phyloP scores from a whole-genome alignment of 2,113 vertebrate species.

The Capreolus pygargus region DNA sequence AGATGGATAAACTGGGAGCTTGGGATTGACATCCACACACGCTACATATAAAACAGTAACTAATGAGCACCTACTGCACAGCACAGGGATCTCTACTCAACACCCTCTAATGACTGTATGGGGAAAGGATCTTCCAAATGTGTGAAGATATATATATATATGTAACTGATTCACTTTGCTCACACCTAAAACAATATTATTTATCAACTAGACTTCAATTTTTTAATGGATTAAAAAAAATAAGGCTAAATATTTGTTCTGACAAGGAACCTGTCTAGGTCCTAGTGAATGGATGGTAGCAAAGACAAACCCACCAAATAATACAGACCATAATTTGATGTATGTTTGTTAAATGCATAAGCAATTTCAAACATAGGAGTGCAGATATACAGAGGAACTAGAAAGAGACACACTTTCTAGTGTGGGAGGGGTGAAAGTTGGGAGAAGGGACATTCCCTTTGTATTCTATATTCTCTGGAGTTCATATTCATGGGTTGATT shows the following conservation, averaged over 20 bases:
- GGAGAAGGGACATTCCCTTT: background rate
- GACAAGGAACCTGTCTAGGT: background rate
- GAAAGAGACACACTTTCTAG: background rate
- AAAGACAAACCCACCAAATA: background rate
- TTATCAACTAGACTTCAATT: background rate
- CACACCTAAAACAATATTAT: background rate
- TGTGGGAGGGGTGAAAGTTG: accelerated
- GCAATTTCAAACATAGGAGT: background rate
- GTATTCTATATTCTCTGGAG: background rate
- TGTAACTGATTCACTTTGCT: background rate
- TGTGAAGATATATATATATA: background rate
- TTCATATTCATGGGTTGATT: background rate
- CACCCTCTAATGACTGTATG: background rate
- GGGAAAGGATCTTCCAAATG: background rate
- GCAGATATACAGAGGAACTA: background rate
- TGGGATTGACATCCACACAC: background rate
- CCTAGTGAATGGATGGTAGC: background rate
- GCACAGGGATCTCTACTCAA: background rate
- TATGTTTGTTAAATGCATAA: background rate
- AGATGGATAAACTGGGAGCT: background rate
- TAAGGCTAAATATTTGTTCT: background rate
- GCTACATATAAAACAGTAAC: no score
- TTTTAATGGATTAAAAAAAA: background rate
- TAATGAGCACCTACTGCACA: background rate
- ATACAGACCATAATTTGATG: background rate